Evolutionary conservation across 2,797 vertebrate genomes (phyloP).

Genomic region (Melanotaenia maccullochi): DNA sequence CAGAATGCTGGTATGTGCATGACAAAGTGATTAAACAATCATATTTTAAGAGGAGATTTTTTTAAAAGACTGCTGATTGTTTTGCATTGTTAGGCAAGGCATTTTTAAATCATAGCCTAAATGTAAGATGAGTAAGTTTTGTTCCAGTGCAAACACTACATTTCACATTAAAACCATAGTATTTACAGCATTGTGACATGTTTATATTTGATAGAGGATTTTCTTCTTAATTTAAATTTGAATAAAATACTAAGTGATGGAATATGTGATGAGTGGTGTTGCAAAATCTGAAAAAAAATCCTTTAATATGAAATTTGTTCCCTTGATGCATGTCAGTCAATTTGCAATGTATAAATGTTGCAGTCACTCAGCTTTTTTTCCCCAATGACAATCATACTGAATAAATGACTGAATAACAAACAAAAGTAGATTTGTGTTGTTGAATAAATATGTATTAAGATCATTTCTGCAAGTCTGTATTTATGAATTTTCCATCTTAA

Average conservation of each 20-base stretch:
- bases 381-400: constrained; percentile 69
- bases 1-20: constrained; percentile 1
- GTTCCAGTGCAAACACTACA: constrained; percentile 39
- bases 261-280: constrained; percentile 29
- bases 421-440: neutral
- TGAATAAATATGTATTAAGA: too few species aligned
- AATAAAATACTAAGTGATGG: constrained; percentile 45
- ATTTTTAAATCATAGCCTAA: constrained; percentile 17
- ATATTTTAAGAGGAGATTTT: constrained; percentile 14
- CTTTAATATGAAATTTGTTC: constrained; percentile 42
- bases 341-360: constrained; percentile 39
- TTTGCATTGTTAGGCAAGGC: neutral
- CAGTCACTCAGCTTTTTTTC: constrained; percentile 42
- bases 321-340: constrained; percentile 64
- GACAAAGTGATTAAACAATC: constrained; percentile 11
- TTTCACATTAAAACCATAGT: constrained; percentile 18
- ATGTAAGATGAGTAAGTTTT: neutral
- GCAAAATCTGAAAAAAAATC: constrained; percentile 2
- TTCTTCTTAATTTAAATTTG: constrained; percentile 22
- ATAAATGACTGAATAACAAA: constrained; percentile 57
- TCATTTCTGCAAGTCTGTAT: too few species aligned
- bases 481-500: too few species aligned
- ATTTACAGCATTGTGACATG: constrained; percentile 15
- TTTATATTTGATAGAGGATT: constrained; percentile 10
- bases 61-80: constrained; percentile 17